Evolutionary conservation across 2,797 vertebrate species (phyloP), one percentile per base, ranked within the genome.

Genomic region (Centroberyx gerrardi): DNA sequence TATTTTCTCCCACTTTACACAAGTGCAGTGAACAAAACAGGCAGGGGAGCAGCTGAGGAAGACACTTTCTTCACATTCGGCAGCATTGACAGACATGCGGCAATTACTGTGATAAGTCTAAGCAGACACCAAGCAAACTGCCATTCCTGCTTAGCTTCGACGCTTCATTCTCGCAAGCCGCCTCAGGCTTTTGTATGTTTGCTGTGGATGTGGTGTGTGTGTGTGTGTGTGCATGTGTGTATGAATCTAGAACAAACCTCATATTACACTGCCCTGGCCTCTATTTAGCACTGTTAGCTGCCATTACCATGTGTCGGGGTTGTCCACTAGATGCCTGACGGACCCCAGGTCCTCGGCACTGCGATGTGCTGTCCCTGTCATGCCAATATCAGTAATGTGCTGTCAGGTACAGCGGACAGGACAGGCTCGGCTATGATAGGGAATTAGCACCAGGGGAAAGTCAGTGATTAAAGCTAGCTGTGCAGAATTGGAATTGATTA

Each of bases 1-100:
- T 97, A 97, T 97, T 97, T 97, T 97, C 96, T 97, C 95, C 96
- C 97, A 97, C 96, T 97, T 97, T 97, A 96, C 96, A 96, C 96
- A 96, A 97, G 97, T 97, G 96, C 94, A 94, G 95, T 59, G 96
- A 97, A 97, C 96, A 97, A 97, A 97, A 97, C 97, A 96, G 96
- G 96, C 95, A 95, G 94, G 92, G 93, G 94, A 96, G 96, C 96
- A 96, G 96, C 96, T 96, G 96, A 97, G 95, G 96, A 94, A 96
- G 96, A 96, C 95, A 96, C 95, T 96, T 89, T 95, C 94, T 91
- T 95, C 94, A 93, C 95, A 95, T 96, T 95, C 94, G 85, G 93
- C 92, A 76, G 93, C 95, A 95, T 96, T 97, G 97, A 98, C 95
- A 96, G 97, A 97, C 97, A 96, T 91, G 95, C 95, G 77, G 96